Conservation (phyloP, 1,140 invertebrate species). For the Saccostrea cuccullata region DNA sequence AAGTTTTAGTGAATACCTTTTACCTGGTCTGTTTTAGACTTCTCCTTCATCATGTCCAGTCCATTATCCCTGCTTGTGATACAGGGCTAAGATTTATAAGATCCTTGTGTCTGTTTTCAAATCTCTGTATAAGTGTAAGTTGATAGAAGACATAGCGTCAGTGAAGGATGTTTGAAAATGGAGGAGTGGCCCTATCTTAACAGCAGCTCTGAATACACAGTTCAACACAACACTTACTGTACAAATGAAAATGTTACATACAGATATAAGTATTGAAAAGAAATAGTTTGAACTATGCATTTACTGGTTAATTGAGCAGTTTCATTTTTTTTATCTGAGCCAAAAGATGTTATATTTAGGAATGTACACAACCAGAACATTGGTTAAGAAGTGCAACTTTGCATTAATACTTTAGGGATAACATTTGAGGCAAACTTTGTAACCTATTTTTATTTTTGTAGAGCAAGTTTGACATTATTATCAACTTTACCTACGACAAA, state of each 20-base stretch:
- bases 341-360: neutral
- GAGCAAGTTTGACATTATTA: slow-evolving; percentile 81
- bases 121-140: slow-evolving; percentile 58
- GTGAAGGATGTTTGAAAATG: slow-evolving; percentile 86
- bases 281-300: too few relatives aligned
- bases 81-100: neutral
- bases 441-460: slow-evolving; percentile 58
- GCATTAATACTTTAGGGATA: too few relatives aligned
- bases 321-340: too few relatives aligned
- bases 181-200: slow-evolving; percentile 79
- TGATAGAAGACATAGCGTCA: slow-evolving; percentile 74
- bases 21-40: neutral
- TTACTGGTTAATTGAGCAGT: too few relatives aligned
- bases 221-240: slow-evolving; percentile 62
- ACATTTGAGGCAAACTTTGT: too few relatives aligned
- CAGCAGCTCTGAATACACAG: slow-evolving; percentile 76
- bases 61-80: neutral
- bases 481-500: slow-evolving; percentile 79
- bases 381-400: too few relatives aligned
- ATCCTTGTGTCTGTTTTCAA: slow-evolving; percentile 40
- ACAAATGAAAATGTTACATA: too few relatives aligned
- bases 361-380: too few relatives aligned
- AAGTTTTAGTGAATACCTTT: slow-evolving; percentile 60
- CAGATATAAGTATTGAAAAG: too few relatives aligned
- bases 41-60: neutral